Percentiles rank a stretch among this genome's conserved stretches.
These are phyloP conservation scores for Cristatella mucedo DNA, from an alignment of 2,888 invertebrate genomes.

Conservation along the genomic window DNA sequence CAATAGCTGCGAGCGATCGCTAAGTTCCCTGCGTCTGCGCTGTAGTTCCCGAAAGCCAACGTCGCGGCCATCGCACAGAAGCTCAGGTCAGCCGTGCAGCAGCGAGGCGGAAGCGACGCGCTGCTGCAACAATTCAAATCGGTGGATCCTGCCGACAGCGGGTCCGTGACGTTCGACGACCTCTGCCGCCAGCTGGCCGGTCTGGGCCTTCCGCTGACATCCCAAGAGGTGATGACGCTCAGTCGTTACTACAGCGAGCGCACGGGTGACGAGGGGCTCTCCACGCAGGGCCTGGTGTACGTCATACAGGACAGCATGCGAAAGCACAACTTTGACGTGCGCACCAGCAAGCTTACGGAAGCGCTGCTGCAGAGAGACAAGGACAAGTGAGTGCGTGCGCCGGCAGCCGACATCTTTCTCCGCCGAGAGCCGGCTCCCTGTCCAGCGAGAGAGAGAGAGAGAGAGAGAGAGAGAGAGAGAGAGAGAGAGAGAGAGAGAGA, in stretches of 20 bases:
- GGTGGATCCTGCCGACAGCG: too few species aligned
- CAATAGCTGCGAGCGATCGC: neutral
- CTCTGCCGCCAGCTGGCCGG: slow-evolving; percentile 20
- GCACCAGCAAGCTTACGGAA: slow-evolving; percentile 21
- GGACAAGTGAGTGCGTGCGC: slow-evolving; percentile 19
- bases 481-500: slow-evolving; percentile 5
- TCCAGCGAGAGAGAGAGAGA: slow-evolving; percentile 7
- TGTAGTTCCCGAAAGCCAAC: slow-evolving; percentile 25
- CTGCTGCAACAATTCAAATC: slow-evolving; percentile 7
- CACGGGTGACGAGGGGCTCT: slow-evolving; percentile 17
- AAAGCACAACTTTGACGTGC: slow-evolving; percentile 33
- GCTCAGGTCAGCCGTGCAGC: slow-evolving; percentile 14
- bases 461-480: slow-evolving; percentile 2
- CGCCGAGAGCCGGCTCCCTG: too few species aligned
- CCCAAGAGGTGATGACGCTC: slow-evolving; percentile 31
- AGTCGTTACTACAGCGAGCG: slow-evolving; percentile 21
- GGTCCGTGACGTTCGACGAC: slow-evolving; percentile 20
- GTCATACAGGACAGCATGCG: slow-evolving; percentile 31
- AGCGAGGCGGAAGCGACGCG: slow-evolving; percentile 5
- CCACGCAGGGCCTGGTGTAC: slow-evolving; percentile 21
- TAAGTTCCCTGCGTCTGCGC: slow-evolving; percentile 7
- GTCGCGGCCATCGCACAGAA: slow-evolving; percentile 19
- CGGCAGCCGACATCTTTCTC: too few species aligned
- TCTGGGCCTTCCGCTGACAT: slow-evolving; percentile 18
- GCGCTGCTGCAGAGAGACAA: slow-evolving; percentile 25